phyloP scores from a whole-genome alignment of 1,140 invertebrate species.

The Homarus americanus region DNA sequence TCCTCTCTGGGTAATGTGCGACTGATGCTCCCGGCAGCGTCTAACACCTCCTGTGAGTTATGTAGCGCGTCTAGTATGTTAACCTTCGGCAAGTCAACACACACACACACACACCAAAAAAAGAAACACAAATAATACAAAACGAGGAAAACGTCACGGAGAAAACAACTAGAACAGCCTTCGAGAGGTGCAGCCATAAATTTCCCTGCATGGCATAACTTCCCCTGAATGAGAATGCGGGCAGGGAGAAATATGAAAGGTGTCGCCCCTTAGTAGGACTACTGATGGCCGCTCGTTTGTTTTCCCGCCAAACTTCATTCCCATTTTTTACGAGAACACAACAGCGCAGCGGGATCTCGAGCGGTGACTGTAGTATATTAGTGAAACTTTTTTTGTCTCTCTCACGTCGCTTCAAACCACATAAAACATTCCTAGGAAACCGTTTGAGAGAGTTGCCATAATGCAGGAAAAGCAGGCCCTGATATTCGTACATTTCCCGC shows the following conservation, averaged over 20 bases:
- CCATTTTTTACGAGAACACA: slow-evolving; percentile 34
- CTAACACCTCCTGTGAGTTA: too few species aligned
- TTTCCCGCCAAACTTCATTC: slow-evolving; percentile 64
- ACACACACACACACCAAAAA: neutral
- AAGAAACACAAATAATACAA: neutral
- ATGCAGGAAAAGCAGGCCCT: slow-evolving; percentile 58
- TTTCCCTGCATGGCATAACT: slow-evolving; percentile 68
- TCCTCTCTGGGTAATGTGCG: neutral
- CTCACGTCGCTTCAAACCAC: neutral
- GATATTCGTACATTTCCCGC: slow-evolving; percentile 72
- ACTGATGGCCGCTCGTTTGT: slow-evolving; percentile 70
- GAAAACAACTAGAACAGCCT: slow-evolving; percentile 34
- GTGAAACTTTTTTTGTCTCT: neutral
- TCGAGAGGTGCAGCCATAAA: slow-evolving; percentile 54
- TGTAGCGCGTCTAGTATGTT: too few species aligned
- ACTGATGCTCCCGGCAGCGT: slow-evolving; percentile 10
- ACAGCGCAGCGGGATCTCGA: neutral
- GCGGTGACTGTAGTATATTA: neutral
- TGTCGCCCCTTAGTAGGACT: slow-evolving; percentile 68
- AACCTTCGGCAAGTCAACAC: too few species aligned
- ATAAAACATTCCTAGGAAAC: neutral
- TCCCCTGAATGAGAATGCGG: slow-evolving; percentile 68
- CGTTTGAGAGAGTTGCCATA: slow-evolving; percentile 38
- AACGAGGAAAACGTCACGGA: neutral
- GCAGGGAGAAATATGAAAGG: slow-evolving; percentile 72